Evolutionary conservation across 2,888 invertebrate species (phyloP).

Genomic region (Unio delphinus): DNA sequence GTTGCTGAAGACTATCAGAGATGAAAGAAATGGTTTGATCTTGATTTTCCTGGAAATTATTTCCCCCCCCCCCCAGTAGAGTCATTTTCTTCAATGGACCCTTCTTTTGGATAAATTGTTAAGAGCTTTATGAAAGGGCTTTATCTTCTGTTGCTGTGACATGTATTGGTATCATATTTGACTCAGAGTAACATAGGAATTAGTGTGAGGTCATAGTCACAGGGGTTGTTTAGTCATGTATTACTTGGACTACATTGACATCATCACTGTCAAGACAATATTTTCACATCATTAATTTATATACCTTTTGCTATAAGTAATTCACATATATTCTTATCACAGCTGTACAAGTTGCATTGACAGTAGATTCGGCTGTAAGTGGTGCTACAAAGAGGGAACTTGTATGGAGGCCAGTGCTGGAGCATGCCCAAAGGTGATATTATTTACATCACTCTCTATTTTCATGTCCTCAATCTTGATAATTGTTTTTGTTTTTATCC

Average conservation of each 20-base stretch:
- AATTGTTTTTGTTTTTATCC: neutral
- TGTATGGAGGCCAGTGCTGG: conserved; percentile 16
- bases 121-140: neutral
- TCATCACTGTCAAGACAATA: too few relatives aligned
- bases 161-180: too few relatives aligned
- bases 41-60: too few relatives aligned
- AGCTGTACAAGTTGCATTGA: conserved; percentile 94
- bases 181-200: too few relatives aligned
- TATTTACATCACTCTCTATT: conserved; percentile 1
- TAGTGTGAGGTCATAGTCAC: too few relatives aligned
- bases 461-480: conserved; percentile 21
- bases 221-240: too few relatives aligned
- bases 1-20: too few relatives aligned
- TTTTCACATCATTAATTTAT: too few relatives aligned
- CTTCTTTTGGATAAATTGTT: neutral
- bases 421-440: conserved; percentile 11
- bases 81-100: neutral
- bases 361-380: conserved; percentile 97
- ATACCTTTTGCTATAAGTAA: too few relatives aligned
- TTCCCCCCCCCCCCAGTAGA: too few relatives aligned
- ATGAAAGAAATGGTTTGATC: too few relatives aligned
- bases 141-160: neutral
- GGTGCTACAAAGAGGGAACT: conserved; percentile 74
- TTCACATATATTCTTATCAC: conserved; percentile 14
- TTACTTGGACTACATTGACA: too few relatives aligned